Percentiles rank a stretch among this genome's conserved stretches.
Evolutionary conservation across 2,113 vertebrate genomes (phyloP).

Genomic region (Trogon melanurus): DNA sequence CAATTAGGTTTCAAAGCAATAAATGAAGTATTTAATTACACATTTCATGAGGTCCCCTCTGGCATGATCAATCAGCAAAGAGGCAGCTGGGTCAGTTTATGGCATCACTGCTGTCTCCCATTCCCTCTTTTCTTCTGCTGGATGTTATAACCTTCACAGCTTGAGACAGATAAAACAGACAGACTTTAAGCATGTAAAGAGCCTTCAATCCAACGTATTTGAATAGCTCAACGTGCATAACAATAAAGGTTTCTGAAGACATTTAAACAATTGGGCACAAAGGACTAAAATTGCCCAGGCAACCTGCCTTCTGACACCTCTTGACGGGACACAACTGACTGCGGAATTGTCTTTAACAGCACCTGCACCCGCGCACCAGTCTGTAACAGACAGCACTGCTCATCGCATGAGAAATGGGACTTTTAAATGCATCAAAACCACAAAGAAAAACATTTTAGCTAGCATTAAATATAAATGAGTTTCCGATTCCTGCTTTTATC

Average conservation of each 20-base stretch:
- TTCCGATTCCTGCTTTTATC: slow-evolving; percentile 16
- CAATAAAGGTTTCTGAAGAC: slow-evolving; percentile 5
- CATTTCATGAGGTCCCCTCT: not conserved
- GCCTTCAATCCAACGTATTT: not conserved
- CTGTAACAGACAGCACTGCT: not conserved
- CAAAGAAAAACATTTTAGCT: slow-evolving; percentile 30
- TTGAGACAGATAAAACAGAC: not conserved
- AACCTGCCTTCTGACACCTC: not conserved
- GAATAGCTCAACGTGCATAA: not conserved
- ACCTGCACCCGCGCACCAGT: not conserved
- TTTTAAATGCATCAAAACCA: slow-evolving; percentile 15
- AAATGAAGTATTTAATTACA: slow-evolving; percentile 31
- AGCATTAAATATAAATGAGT: slow-evolving; percentile 34
- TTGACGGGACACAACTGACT: not conserved
- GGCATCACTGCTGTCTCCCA: not conserved
- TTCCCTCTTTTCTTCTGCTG: not conserved
- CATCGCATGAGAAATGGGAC: not conserved
- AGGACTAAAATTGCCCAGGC: not conserved
- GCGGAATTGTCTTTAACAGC: not conserved
- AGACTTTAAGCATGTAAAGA: slow-evolving; percentile 9
- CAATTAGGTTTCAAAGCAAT: not conserved
- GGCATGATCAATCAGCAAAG: not conserved
- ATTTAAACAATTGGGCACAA: slow-evolving; percentile 15
- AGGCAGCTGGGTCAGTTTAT: slow-evolving; percentile 12
- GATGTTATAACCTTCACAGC: not conserved